Base-by-base conservation (phyloP, 2,113 vertebrate species). In the Uria aalge region DNA sequence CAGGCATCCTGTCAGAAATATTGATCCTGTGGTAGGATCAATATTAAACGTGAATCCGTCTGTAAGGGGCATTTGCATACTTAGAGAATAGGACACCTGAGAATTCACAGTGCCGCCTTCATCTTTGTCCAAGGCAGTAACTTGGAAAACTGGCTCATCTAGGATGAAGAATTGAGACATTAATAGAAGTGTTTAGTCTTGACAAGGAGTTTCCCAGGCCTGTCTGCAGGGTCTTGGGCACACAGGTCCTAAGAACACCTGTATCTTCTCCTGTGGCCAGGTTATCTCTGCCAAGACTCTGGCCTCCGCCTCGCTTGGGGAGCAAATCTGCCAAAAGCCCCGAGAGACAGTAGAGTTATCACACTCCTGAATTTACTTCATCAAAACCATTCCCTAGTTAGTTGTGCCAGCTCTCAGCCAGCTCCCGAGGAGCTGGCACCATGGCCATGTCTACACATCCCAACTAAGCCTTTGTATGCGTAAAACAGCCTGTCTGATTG, bases 1-100 rank as follows among this genome's bases (percentile, higher is more conserved):
- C 69, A 99, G 98, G 86, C 99, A 99, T 87, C 98, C 98, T 2
- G 62, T 85, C 15, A 98, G 91, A 16, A 1, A 12, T 16, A 99
- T 97, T 20, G 89, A 89, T 22, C 88, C 94, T 43, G 72, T 73
- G 16, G 48, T 75, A 8, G 30, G 36, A 60, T 62, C 40, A 34
- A 92, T 38, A 8, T 22, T 4, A 57, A 98, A 63, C 5, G 9
- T 41, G 36, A 98, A 87, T 47, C 83, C 80, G 9, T 98, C 98
- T 15, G 41, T 59, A 12, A 8, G 4, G 1, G 98, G 98, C 0
- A 18, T 85, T 92, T 99, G 98, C 36, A 93, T 97, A 57, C 95
- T 4, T 17, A 98, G 12, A 6, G 9, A 98, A 92, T 99, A 94
- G 29, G 75, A 59, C 34, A 99, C 77, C 52, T 53, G 9, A 34